A percentile compares a stretch with the other conserved stretches of the same genome.
These are phyloP conservation scores for Nowickia ferox DNA, from an alignment of 2,888 invertebrate species.

Conservation along the genomic window DNA sequence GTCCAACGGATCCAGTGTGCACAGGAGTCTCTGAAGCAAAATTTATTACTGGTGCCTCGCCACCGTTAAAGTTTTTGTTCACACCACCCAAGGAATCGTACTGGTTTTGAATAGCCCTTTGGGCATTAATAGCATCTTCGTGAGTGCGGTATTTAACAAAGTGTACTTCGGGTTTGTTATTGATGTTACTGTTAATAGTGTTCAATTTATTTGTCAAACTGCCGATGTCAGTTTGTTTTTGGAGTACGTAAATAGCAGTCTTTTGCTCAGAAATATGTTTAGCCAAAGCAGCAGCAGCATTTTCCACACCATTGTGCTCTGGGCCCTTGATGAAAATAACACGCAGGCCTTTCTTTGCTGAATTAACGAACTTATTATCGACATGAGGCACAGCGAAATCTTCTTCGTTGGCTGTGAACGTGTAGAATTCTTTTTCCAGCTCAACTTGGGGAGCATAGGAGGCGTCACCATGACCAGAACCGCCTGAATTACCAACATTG, in stretches of 20 bases:
- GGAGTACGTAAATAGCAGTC: slow-evolving; percentile 78
- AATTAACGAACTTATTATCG: slow-evolving; percentile 72
- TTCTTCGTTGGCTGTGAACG: slow-evolving; percentile 78
- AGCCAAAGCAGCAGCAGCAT: slow-evolving; percentile 77
- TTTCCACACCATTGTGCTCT: slow-evolving; percentile 76
- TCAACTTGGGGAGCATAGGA: slow-evolving; percentile 65
- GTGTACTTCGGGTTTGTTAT: slow-evolving; percentile 79
- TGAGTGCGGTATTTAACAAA: slow-evolving; percentile 80
- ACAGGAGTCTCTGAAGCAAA: slow-evolving; percentile 76
- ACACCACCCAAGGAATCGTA: slow-evolving; percentile 78
- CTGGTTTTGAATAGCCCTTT: slow-evolving; percentile 78
- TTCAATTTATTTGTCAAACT: slow-evolving; percentile 77
- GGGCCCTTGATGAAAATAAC: slow-evolving; percentile 81
- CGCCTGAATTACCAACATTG: background rate
- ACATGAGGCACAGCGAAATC: slow-evolving; percentile 75
- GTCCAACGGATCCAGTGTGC: slow-evolving; percentile 34
- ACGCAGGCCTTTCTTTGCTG: slow-evolving; percentile 77
- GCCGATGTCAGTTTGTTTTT: slow-evolving; percentile 77
- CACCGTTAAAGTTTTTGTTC: slow-evolving; percentile 76
- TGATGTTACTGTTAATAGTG: slow-evolving; percentile 73
- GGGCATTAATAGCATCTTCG: slow-evolving; percentile 79
- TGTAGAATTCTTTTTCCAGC: slow-evolving; percentile 78
- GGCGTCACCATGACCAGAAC: slow-evolving; percentile 69
- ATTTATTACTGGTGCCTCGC: slow-evolving; percentile 78
- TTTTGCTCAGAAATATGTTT: slow-evolving; percentile 77